Base-by-base conservation (phyloP, 64 coral and sea anemone genomes). In the Porites lutea region DNA sequence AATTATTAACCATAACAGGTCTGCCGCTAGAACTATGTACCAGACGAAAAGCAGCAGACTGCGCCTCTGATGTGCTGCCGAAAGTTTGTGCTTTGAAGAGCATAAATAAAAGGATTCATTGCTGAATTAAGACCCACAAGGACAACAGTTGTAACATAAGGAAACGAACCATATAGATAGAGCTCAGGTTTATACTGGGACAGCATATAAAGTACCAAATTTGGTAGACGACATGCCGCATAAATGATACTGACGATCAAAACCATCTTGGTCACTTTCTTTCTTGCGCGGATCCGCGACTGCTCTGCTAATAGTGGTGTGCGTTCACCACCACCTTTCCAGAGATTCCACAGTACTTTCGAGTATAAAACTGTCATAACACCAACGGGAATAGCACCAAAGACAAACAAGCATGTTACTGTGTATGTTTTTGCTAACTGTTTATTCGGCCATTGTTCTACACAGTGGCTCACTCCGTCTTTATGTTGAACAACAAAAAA, bases 71-170 rank as follows among this genome's bases (percentile, higher is more conserved):
- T 71, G 48, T 93, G 89, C 47, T 93, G 82, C 2, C 91, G 80
- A 50, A 93, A 96, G 71, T 87, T 93, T n/a, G 58, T 73, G n/a
- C 95, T 96, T 48, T 96, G 95, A 67, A 96, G 95, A 48, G 90
- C 92, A 74, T 96, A 96, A 3, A 96, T 86, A 49, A 96, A 96
- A 8, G 95, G 95, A 54, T 96, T 96, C 79, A 96, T 96, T 19
- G 95, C 82, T 0, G 95, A 96, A 78, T 96, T 93, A 20, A 96
- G 70, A 47, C 78, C 91, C 20, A 96, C 95, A 23, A 96, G 79
- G n/a, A 84, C 74, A 50, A 96, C 89, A 3, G 90, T 89, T 0
- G 48, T 9, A 52, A 57, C 54, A 57, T 57, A 92, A 4, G 52
- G 59, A 18, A 22, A 79, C 2, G 95, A 96, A 4, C 95, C 95